Base-by-base conservation (phyloP, 2,797 vertebrate genomes). In the Oreochromis mossambicus region DNA sequence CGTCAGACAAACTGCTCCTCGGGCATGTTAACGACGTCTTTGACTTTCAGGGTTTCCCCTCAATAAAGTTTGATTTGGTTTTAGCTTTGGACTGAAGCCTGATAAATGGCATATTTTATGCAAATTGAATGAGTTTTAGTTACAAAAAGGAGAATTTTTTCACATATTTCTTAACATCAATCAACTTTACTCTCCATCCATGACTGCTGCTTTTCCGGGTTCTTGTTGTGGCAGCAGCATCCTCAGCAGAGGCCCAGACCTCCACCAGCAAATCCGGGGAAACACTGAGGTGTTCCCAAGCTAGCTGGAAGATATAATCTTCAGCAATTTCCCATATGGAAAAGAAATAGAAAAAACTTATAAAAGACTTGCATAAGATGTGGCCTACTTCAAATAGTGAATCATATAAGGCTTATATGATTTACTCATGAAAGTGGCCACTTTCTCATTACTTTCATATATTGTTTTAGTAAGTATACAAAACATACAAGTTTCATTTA, bases 1-100 rank as follows among this genome's bases (percentile, higher is more conserved):
- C 1, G n/a, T 24, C 10, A 24, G 63, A 70, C 4, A 0, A 70
- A 70, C 21, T 3, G 13, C 19, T 43, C 21, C 66, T 70, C 66
- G 10, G 66, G 21, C 38, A 46, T 3, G 3, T 2, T 7, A 36
- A 10, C 26, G 1, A 14, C 24, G 13, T 55, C 54, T 26, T 55
- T 26, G 1, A 29, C 24, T 0, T 63, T 38, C 0, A 0, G 5
- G n/a, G 21, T 15, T 10, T n/a, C 5, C 19, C 9, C 4, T 51
- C 8, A n/a, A 3, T n/a, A n/a, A 51, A 51, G 50, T 12, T 43
- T 70, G 66, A 43, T 21, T 26, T 48, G 24, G 3, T 4, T 6
- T 52, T 7, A 73, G 6, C 66, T 46, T 19, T 29, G 24, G 15
- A 19, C 9, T 1, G 24, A 46, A 29, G 41, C 66, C 41, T 46